Percentiles rank a stretch among this genome's conserved stretches.
These are phyloP conservation scores for Euwallacea similis DNA, from an alignment of 1,140 invertebrate genomes.

Conservation along the genomic window DNA sequence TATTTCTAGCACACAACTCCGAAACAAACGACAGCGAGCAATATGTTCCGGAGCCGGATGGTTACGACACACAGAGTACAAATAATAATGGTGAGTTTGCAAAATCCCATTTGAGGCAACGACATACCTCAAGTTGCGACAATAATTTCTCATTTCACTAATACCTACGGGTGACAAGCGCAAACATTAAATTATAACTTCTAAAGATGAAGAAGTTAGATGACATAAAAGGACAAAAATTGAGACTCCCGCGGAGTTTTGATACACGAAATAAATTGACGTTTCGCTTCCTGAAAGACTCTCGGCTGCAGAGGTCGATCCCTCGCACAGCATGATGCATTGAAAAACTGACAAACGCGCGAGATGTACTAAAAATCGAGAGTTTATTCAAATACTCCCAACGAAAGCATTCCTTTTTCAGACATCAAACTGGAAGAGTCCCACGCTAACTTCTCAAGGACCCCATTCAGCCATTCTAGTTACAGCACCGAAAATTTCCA, in stretches of 20 bases:
- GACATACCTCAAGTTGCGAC: background rate
- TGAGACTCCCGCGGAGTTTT: conserved; percentile 13
- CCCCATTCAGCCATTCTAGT: conserved; percentile 31
- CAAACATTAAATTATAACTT: conserved; percentile 26
- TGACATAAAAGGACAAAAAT: conserved; percentile 23
- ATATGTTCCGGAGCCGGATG: conserved; percentile 49
- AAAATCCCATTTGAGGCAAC: too few relatives aligned
- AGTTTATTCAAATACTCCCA: too few relatives aligned
- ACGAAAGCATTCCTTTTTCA: conserved; percentile 29
- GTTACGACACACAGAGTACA: conserved; percentile 22
- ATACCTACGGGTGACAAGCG: conserved; percentile 5
- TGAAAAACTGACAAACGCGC: too few relatives aligned
- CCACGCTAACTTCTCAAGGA: conserved; percentile 43
- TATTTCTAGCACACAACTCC: conserved; percentile 49
- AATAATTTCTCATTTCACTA: conserved; percentile 11
- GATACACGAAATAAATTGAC: conserved; percentile 31
- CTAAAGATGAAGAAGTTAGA: conserved; percentile 7
- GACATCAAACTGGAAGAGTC: conserved; percentile 44
- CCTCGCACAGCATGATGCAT: conserved; percentile 10
- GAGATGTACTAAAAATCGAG: too few relatives aligned
- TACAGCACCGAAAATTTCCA: conserved; percentile 46
- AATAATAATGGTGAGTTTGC: conserved; percentile 40
- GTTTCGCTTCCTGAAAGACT: conserved; percentile 17
- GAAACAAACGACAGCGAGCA: conserved; percentile 53
- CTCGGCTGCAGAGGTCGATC: background rate